Conservation (phyloP, 2,113 vertebrate genomes). For the Scomber colias region DNA sequence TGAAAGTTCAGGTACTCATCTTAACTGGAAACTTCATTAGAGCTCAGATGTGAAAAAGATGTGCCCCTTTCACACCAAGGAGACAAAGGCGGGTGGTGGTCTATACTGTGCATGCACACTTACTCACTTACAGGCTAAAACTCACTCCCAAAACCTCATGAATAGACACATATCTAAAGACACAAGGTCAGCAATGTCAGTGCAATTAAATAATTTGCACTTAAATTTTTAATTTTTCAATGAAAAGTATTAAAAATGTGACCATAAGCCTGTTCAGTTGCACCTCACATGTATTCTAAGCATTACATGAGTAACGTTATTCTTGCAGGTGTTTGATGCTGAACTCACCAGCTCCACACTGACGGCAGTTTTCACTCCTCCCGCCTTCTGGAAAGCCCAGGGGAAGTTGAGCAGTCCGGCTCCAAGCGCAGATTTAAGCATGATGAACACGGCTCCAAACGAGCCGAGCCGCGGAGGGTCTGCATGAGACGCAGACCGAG, state of each 20-base stretch:
- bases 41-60: slow-evolving; percentile 70
- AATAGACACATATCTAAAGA: background rate
- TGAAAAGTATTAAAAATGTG: background rate
- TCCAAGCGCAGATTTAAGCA: slow-evolving; percentile 94
- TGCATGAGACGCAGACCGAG: slow-evolving; percentile 70
- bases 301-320: background rate
- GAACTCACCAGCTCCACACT: slow-evolving; percentile 91
- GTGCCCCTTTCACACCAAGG: slow-evolving; percentile 72
- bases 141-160: background rate
- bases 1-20: slow-evolving; percentile 32
- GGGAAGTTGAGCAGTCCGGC: slow-evolving; percentile 96
- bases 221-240: background rate
- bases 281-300: background rate
- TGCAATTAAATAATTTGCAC: background rate
- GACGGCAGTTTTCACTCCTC: slow-evolving; percentile 87
- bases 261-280: too few relatives aligned
- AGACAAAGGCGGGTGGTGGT: slow-evolving; percentile 31
- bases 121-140: background rate
- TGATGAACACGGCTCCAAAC: slow-evolving; percentile 90
- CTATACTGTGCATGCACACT: background rate
- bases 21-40: slow-evolving; percentile 76
- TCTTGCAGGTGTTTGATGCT: background rate
- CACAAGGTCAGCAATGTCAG: background rate
- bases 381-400: slow-evolving; percentile 93
- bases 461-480: slow-evolving; percentile 86